phyloP scores from a whole-genome alignment of 2,797 vertebrate species.

The Lepilemur septentrionalis region DNA sequence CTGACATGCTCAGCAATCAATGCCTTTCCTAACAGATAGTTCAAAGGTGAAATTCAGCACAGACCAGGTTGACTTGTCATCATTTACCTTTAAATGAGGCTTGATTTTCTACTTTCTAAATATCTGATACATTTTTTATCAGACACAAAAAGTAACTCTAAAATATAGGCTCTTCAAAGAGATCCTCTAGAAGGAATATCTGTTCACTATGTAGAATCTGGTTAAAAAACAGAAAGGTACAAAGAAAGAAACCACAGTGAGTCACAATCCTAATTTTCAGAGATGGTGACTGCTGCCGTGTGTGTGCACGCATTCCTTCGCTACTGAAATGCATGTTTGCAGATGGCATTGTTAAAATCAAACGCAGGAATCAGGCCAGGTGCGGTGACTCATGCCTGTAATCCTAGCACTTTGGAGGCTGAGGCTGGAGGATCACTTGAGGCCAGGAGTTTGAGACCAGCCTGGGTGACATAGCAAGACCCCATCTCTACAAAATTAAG shows the following conservation, averaged over 20 bases:
- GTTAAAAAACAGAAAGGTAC: background rate
- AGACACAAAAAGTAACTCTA: background rate
- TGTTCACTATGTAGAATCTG: background rate
- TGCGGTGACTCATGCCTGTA: background rate
- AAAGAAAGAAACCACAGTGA: background rate
- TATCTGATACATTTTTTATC: background rate
- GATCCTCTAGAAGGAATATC: background rate
- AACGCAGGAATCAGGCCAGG: background rate
- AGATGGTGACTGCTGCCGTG: background rate
- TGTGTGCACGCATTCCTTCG: rapidly evolving
- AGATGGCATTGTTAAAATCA: no score
- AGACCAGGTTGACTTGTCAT: background rate
- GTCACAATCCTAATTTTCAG: background rate
- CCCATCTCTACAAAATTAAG: background rate
- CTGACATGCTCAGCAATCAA: background rate
- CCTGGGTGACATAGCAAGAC: background rate
- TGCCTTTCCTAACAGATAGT: background rate
- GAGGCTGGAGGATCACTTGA: background rate
- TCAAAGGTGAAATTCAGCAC: background rate
- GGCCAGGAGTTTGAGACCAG: background rate
- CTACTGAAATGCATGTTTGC: background rate
- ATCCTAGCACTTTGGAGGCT: background rate
- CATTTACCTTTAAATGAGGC: background rate
- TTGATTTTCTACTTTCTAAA: background rate
- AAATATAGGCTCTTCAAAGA: background rate